These are phyloP conservation scores for Drosophila ogumai DNA, from an alignment of 1,140 invertebrate species.

Conservation along the genomic window DNA sequence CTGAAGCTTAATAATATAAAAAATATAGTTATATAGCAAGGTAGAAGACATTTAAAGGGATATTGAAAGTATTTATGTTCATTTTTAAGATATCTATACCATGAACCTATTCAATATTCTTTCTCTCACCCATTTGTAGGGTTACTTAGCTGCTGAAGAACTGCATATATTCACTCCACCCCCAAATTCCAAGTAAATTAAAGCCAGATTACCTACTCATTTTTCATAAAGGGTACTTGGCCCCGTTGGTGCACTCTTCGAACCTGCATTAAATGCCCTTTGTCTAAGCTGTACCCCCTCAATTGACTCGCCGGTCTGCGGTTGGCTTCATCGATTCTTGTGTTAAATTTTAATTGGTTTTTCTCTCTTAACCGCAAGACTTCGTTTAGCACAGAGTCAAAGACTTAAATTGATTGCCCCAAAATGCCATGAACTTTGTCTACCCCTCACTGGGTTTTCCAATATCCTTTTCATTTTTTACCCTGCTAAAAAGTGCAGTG, in stretches of 20 bases:
- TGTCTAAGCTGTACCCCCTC: constrained; percentile 5
- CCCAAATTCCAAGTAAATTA: not conserved
- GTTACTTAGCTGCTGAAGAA: no score
- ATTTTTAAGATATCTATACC: no score
- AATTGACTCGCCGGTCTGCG: constrained; percentile 31
- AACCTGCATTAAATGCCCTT: constrained; percentile 20
- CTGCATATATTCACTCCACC: not conserved
- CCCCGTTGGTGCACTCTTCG: not conserved
- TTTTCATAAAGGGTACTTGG: constrained; percentile 10
- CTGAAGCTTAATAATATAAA: no score
- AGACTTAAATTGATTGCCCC: constrained; percentile 55
- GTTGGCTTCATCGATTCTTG: constrained; percentile 52
- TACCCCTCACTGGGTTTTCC: not conserved
- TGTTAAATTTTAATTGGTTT: constrained; percentile 78
- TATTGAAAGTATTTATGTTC: not conserved
- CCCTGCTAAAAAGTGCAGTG: constrained; percentile 18
- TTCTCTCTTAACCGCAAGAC: constrained; percentile 41
- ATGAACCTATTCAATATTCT: no score
- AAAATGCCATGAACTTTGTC: constrained; percentile 30
- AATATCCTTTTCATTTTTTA: constrained; percentile 18
- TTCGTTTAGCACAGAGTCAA: constrained; percentile 43
- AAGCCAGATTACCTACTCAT: constrained; percentile 9
- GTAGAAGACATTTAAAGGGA: not conserved
- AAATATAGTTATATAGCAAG: no score
- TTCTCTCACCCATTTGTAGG: no score